phyloP scores from a whole-genome alignment of 2,797 vertebrate species.

The Chiloscyllium punctatum region DNA sequence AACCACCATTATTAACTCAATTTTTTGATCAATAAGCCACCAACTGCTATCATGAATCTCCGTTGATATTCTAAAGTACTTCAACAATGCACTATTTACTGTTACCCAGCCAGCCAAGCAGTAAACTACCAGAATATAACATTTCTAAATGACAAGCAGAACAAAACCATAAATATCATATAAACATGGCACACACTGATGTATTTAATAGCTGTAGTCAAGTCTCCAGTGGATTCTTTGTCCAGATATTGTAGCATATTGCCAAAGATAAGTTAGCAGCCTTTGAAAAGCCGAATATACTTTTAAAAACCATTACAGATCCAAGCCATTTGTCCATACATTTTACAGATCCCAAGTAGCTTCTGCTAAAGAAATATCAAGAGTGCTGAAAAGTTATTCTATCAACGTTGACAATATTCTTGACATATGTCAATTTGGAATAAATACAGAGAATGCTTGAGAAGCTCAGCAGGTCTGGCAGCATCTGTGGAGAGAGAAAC shows the following conservation, averaged over 20 bases:
- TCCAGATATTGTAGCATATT: neutral
- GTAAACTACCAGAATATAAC: neutral
- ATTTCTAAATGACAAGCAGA: constrained; percentile 14
- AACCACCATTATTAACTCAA: neutral
- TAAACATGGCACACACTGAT: neutral
- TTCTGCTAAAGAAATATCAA: neutral
- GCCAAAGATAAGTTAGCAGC: neutral
- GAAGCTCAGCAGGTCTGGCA: no score
- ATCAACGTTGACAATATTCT: neutral
- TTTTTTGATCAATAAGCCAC: constrained; percentile 7
- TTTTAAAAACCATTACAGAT: neutral
- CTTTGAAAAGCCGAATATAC: neutral
- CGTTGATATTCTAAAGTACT: neutral
- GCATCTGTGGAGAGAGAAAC: no score
- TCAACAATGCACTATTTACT: neutral
- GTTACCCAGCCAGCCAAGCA: neutral
- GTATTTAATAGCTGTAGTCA: neutral
- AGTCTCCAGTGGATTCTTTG: neutral
- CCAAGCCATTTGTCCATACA: neutral
- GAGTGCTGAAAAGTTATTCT: neutral
- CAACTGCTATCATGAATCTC: neutral
- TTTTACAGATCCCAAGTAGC: neutral
- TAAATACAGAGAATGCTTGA: no score
- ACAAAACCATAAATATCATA: constrained; percentile 5
- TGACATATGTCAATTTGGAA: neutral